phyloP scores from a whole-genome alignment of 2,797 vertebrate species.

The Notolepis coatsorum region DNA sequence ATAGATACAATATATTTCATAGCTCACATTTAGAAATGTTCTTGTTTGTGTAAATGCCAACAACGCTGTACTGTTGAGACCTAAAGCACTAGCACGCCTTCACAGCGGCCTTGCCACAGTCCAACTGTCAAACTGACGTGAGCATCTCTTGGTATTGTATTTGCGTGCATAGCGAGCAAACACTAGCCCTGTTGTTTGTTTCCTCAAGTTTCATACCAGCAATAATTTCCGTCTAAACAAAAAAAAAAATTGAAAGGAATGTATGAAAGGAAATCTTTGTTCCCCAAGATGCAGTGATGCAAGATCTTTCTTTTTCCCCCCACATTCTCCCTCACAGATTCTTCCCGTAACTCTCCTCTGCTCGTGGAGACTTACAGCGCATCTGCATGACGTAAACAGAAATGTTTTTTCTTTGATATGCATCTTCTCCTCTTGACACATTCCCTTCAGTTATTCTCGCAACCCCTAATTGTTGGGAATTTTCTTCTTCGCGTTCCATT shows the following conservation, averaged over 20 bases:
- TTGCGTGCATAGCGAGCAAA: too few species aligned
- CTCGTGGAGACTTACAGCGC: slow-evolving; percentile 35
- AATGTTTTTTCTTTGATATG: slow-evolving; percentile 62
- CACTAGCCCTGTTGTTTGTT: slow-evolving; percentile 7
- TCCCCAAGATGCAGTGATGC: slow-evolving; percentile 40
- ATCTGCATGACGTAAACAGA: slow-evolving; percentile 63
- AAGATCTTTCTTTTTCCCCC: slow-evolving; percentile 7
- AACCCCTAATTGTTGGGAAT: slow-evolving; percentile 68
- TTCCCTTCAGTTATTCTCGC: slow-evolving; percentile 48
- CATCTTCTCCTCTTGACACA: slow-evolving; percentile 14
- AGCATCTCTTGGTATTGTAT: too few species aligned
- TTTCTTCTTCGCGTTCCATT: slow-evolving; percentile 46
- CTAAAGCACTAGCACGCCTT: too few species aligned
- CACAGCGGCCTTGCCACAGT: too few species aligned
- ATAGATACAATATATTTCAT: too few species aligned
- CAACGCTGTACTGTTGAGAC: too few species aligned
- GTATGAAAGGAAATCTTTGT: slow-evolving; percentile 47
- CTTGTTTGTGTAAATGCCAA: too few species aligned
- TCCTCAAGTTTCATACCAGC: slow-evolving; percentile 16
- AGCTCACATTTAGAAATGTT: too few species aligned
- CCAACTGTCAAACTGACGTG: too few species aligned
- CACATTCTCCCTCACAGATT: not conserved
- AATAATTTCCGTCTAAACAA: slow-evolving; percentile 34
- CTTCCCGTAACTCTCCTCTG: too few species aligned
- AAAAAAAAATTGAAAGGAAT: slow-evolving; percentile 41